phyloP scores from a whole-genome alignment of 2,888 invertebrate genomes.

The Drosophila austrosaltans region DNA sequence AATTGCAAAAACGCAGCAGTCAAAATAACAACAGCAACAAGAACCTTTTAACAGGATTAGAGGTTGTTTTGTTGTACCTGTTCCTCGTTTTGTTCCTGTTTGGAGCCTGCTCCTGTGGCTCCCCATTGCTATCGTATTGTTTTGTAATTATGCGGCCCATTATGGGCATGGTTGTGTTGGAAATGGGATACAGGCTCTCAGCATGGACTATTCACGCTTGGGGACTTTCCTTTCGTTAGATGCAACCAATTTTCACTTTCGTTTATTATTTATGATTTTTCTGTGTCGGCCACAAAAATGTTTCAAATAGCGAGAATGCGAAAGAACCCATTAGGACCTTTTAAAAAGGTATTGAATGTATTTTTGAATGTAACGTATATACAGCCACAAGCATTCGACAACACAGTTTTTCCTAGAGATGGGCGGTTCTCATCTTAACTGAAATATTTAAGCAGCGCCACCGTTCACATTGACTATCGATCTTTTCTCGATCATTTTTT shows the following conservation, averaged over 20 bases:
- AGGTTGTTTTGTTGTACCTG: constrained; percentile 9
- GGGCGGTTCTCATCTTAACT: not conserved
- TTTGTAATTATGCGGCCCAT: constrained; percentile 45
- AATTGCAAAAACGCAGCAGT: constrained; percentile 60
- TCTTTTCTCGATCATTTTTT: not conserved
- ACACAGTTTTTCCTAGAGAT: constrained; percentile 1
- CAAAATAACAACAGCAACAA: constrained; percentile 42
- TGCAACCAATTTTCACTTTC: constrained; percentile 57
- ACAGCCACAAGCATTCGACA: not conserved
- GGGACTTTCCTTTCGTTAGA: constrained; percentile 32
- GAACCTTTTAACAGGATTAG: constrained; percentile 21
- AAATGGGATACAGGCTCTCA: constrained; percentile 26
- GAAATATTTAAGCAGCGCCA: too few relatives aligned
- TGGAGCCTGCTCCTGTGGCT: constrained; percentile 19
- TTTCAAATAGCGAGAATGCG: not conserved
- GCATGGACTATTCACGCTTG: constrained; percentile 33
- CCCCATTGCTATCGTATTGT: constrained; percentile 37
- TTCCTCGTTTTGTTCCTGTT: not conserved
- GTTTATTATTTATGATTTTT: constrained; percentile 48
- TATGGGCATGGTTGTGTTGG: constrained; percentile 29
- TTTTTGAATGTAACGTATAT: not conserved
- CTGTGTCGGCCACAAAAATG: not conserved
- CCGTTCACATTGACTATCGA: not conserved
- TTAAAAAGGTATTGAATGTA: too few relatives aligned
- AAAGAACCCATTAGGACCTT: too few relatives aligned